Percentiles rank a stretch among this genome's conserved stretches.
These are phyloP conservation scores for Chrysomela aeneicollis DNA, from an alignment of 2,888 invertebrate species.

Conservation along the genomic window DNA sequence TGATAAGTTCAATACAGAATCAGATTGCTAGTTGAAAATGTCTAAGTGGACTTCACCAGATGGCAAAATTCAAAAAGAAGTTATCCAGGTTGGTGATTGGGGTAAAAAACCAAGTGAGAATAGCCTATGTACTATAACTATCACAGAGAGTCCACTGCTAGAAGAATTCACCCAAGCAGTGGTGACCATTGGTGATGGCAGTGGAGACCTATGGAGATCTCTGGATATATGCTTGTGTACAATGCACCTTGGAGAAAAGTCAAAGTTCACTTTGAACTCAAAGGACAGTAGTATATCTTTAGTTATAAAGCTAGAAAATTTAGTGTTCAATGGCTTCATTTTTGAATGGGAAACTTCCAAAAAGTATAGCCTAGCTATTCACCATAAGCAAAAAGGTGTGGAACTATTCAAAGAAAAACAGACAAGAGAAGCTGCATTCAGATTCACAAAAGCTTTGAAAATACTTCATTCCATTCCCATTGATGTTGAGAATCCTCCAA, in stretches of 20 bases:
- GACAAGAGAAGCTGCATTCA: conserved; percentile 73
- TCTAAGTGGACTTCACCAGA: conserved; percentile 54
- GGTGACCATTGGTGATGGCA: conserved; percentile 59
- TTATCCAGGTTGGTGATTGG: conserved; percentile 49
- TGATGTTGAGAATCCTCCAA: conserved; percentile 58
- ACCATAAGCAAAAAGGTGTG: conserved; percentile 66
- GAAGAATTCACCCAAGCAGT: conserved; percentile 41
- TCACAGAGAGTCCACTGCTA: conserved; percentile 45
- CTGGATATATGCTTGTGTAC: conserved; percentile 62
- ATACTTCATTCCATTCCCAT: conserved; percentile 72
- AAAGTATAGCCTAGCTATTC: conserved; percentile 59
- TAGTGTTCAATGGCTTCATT: conserved; percentile 59
- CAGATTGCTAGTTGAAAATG: conserved; percentile 52
- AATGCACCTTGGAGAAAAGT: conserved; percentile 62
- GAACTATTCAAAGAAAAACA: conserved; percentile 67
- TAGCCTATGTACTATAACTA: conserved; percentile 53
- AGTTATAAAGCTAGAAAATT: conserved; percentile 56
- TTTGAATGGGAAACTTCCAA: conserved; percentile 59
- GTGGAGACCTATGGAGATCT: conserved; percentile 61
- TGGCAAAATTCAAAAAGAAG: conserved; percentile 54
- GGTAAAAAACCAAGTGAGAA: conserved; percentile 57
- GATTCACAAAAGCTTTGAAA: conserved; percentile 79
- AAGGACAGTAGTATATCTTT: conserved; percentile 53
- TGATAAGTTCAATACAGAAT: conserved; percentile 54
- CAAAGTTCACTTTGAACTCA: conserved; percentile 59